Evolutionary conservation across 1,140 invertebrate species (phyloP).

Genomic region (Ericerus pela): DNA sequence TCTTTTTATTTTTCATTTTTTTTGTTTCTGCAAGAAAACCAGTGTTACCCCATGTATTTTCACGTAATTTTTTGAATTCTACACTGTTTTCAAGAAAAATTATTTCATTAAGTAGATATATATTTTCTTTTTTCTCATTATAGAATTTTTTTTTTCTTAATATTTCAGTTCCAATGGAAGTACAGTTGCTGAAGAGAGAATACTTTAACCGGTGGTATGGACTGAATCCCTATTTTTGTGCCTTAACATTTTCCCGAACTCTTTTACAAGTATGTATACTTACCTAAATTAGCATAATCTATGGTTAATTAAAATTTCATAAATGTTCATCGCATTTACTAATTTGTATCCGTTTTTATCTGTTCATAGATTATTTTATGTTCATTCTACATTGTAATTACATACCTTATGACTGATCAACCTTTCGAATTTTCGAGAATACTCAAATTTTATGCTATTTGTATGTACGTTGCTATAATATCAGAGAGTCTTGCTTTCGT

Average conservation of each 20-base stretch:
- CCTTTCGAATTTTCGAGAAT: constrained; percentile 30
- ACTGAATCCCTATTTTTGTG: constrained; percentile 56
- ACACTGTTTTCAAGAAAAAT: too few relatives aligned
- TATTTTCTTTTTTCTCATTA: too few relatives aligned
- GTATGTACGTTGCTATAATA: constrained; percentile 50
- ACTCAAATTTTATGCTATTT: constrained; percentile 47
- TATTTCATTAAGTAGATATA: too few relatives aligned
- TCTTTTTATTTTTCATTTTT: too few relatives aligned
- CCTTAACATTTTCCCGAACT: constrained; percentile 58
- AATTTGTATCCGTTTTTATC: constrained; percentile 6
- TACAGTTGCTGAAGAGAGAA: constrained; percentile 49
- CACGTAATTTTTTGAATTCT: too few relatives aligned
- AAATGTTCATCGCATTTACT: background rate
- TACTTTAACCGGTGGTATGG: constrained; percentile 67
- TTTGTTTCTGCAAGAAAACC: too few relatives aligned
- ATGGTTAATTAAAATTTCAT: background rate
- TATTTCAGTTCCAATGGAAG: constrained; percentile 51
- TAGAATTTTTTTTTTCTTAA: too few relatives aligned
- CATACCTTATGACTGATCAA: constrained; percentile 31
- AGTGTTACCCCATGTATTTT: too few relatives aligned
- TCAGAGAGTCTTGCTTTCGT: constrained; percentile 58
- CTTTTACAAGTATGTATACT: constrained; percentile 36
- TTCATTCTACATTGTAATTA: constrained; percentile 29
- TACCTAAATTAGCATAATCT: background rate
- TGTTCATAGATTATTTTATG: constrained; percentile 29